Conservation (phyloP, 2,797 vertebrate genomes). For the Arrhamphus sclerolepis region DNA sequence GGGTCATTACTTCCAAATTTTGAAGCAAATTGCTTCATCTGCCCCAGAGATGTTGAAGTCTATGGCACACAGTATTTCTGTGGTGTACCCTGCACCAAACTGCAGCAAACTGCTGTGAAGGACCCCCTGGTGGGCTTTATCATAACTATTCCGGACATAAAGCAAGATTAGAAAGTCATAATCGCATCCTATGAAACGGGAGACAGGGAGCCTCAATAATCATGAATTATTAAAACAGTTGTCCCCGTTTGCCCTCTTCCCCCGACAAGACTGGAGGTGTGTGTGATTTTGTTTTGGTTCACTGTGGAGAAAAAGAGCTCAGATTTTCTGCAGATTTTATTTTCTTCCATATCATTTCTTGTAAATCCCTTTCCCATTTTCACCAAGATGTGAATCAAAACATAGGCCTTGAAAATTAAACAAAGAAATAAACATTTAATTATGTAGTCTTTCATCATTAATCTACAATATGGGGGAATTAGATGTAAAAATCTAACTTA, state of each 20-base stretch:
- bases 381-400: too few species aligned
- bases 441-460: too few species aligned
- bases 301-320: neutral
- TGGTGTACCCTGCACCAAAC: neutral
- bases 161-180: slow-evolving; percentile 48
- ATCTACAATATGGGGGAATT: too few species aligned
- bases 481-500: too few species aligned
- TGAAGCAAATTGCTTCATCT: slow-evolving; percentile 27
- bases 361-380: too few species aligned
- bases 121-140: neutral
- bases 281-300: slow-evolving; percentile 18
- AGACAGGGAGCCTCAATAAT: slow-evolving; percentile 51
- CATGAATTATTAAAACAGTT: slow-evolving; percentile 73
- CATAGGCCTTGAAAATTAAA: too few species aligned
- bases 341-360: too few species aligned
- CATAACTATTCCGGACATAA: slow-evolving; percentile 13
- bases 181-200: slow-evolving; percentile 14
- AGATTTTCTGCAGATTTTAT: neutral
- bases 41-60: slow-evolving; percentile 6
- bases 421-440: too few species aligned
- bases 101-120: neutral
- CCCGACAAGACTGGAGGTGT: slow-evolving; percentile 15
- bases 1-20: slow-evolving; percentile 28
- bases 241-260: slow-evolving; percentile 41
- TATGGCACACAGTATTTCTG: neutral